Evolutionary conservation across 2,888 invertebrate species (phyloP), one percentile per base, ranked within the genome.

Genomic region (Euphydryas editha): DNA sequence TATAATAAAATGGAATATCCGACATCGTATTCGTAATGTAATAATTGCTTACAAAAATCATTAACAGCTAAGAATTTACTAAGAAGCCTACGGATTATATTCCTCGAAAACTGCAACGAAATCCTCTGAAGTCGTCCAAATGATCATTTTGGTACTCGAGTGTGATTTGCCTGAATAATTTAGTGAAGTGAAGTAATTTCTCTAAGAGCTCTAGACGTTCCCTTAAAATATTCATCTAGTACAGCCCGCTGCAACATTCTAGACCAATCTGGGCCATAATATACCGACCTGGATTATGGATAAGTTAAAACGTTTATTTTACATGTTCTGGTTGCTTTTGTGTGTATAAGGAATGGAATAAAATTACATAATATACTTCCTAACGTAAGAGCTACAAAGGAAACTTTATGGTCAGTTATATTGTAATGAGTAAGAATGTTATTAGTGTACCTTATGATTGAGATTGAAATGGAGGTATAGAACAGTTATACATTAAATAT

Each of bases 211-310:
- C 59, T 24, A 55, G 62, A 59, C 47, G 66, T 44, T 17, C 59
- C 20, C 30, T 51, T 72, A 55, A 73, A 71, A 71, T 71, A 73
- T 73, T 69, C 68, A 73, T 62, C 57, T 44, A 3, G 10, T 54
- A 51, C 51, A 51, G 49, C 51, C 46, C 51, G 62, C 49, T 62
- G 59, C 62, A 57, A 44, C 54, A 62, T 59, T 59, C 69, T 65
- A 62, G 62, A 49, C 72, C 61, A 55, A 62, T 67, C 59, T 55
- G 24, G 37, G 36, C 47, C 58, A 63, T 60, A 57, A 46, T 63
- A 24, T 62, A 62, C n/a, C n/a, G n/a, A n/a, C 42, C 49, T 46
- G 7, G 37, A 39, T 55, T 47, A 62, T 62, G 46, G 62, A 46
- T 21, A 49, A 56, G 24, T 60, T 18, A 36, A 37, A 51, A 30